Evolutionary conservation across 2,888 invertebrate species (phyloP).

Genomic region (Cerastoderma edule): DNA sequence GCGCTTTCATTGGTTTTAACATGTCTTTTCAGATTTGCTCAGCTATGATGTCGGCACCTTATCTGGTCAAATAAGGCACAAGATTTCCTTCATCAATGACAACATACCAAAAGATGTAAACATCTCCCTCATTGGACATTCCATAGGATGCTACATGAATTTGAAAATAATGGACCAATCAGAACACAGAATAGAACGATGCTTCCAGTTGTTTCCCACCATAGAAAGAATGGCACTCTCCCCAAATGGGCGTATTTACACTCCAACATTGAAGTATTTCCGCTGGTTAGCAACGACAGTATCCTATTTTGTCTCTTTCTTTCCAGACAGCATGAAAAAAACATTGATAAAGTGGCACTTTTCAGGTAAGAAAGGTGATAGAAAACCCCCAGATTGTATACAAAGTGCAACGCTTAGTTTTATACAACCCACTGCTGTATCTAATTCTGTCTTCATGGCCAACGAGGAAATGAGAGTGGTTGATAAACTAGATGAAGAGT

Average conservation of each 20-base stretch:
- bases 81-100: constrained; percentile 90
- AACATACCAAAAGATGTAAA: constrained; percentile 88
- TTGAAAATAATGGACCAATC: constrained; percentile 88
- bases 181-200: constrained; percentile 83
- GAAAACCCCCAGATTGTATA: constrained; percentile 75
- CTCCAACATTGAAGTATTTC: constrained; percentile 85
- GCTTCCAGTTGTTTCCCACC: constrained; percentile 92
- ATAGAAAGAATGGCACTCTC: constrained; percentile 92
- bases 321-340: constrained; percentile 69
- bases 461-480: constrained; percentile 90
- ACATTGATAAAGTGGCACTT: constrained; percentile 79
- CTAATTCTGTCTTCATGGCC: constrained; percentile 77
- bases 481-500: constrained; percentile 87
- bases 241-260: constrained; percentile 89
- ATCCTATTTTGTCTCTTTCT: constrained; percentile 75
- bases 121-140: constrained; percentile 94
- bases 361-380: constrained; percentile 37
- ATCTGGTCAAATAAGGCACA: constrained; percentile 91
- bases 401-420: constrained; percentile 78
- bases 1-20: too few species aligned
- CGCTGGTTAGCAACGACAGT: constrained; percentile 79
- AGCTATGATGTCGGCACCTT: constrained; percentile 85
- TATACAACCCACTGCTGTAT: constrained; percentile 77
- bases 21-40: constrained; percentile 62
- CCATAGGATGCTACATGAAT: constrained; percentile 94